A percentile compares a stretch with the other conserved stretches of the same genome.
phyloP scores from a whole-genome alignment of 2,888 invertebrate genomes.

The Branchellion lobata region DNA sequence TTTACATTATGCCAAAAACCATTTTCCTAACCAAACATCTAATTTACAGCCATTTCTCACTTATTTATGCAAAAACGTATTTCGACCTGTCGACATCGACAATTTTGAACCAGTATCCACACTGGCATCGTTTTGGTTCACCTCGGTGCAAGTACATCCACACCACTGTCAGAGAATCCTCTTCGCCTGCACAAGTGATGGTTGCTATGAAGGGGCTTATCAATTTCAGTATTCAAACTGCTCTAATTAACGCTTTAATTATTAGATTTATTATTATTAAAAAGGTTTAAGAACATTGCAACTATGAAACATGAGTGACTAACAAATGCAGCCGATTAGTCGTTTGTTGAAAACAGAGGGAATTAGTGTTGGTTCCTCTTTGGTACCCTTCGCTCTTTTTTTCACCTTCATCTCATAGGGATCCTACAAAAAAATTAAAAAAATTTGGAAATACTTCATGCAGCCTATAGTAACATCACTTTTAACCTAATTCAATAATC shows the following conservation, averaged over 20 bases:
- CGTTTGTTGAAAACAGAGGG: slow-evolving; percentile 86
- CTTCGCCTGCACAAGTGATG: slow-evolving; percentile 70
- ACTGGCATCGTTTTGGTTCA: slow-evolving; percentile 85
- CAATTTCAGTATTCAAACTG: too few species aligned
- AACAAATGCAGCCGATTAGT: slow-evolving; percentile 89
- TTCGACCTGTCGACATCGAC: slow-evolving; percentile 64
- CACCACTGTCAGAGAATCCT: slow-evolving; percentile 81
- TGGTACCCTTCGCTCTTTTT: slow-evolving; percentile 78
- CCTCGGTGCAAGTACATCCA: slow-evolving; percentile 95
- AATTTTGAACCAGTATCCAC: slow-evolving; percentile 94
- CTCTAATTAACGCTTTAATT: too few species aligned
- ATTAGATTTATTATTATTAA: too few species aligned
- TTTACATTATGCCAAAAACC: too few species aligned
- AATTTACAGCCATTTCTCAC: too few species aligned
- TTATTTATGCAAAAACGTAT: slow-evolving; percentile 16
- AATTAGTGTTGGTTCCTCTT: slow-evolving; percentile 81
- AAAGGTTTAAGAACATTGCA: too few species aligned
- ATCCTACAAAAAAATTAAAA: slow-evolving; percentile 55
- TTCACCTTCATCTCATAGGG: slow-evolving; percentile 73
- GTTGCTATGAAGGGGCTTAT: background rate
- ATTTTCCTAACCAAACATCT: too few species aligned
- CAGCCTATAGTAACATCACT: too few species aligned
- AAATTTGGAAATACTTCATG: too few species aligned
- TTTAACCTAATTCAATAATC: background rate
- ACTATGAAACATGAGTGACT: slow-evolving; percentile 51